Evolutionary conservation across 2,113 vertebrate species (phyloP), one percentile per base, ranked within the genome.

Genomic region (Cynoglossus semilaevis): DNA sequence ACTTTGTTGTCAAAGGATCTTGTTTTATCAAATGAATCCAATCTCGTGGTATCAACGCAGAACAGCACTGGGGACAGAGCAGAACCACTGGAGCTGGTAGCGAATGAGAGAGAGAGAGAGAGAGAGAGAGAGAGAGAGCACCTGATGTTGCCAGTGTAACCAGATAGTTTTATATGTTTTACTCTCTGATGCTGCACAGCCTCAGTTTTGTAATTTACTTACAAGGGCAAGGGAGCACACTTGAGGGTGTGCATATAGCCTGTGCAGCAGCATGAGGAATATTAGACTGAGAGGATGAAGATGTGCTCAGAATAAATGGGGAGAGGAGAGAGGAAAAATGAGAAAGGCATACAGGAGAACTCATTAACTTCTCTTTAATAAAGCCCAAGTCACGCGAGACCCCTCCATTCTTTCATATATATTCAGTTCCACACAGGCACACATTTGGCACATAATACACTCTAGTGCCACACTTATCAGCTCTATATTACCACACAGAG

Each of bases 281-380:
- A 70, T 74, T 64, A 58, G 41, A 59, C 46, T 47, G 67, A 66
- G 43, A 22, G 65, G 65, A 76, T 57, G 70, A 42, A 61, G 67
- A 67, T 36, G 63, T 55, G 54, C 60, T 71, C 17, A 50, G 72
- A 82, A 69, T 60, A 79, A 68, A 85, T 76, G 75, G 71, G 70
- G 65, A 77, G 70, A 58, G 54, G 67, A 73, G 76, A 29, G 70
- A 73, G 76, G 47, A 65, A 76, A 80, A 71, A 84, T 64, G 59
- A 78, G 80, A 66, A 67, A 68, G 67, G 58, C 66, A 75, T 82
- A 78, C 82, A 82, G 70, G 77, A 81, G 81, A 87, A 88, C 85
- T 89, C 87, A 91, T 90, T 90, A 91, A 83, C 75, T 83, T 82
- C 70, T 72, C 74, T 85, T 89, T 87, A 89, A 86, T 86, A 88